Percentiles rank a stretch among this genome's conserved stretches.
Conservation (phyloP, 1,140 invertebrate genomes). For the Diprion similis region DNA sequence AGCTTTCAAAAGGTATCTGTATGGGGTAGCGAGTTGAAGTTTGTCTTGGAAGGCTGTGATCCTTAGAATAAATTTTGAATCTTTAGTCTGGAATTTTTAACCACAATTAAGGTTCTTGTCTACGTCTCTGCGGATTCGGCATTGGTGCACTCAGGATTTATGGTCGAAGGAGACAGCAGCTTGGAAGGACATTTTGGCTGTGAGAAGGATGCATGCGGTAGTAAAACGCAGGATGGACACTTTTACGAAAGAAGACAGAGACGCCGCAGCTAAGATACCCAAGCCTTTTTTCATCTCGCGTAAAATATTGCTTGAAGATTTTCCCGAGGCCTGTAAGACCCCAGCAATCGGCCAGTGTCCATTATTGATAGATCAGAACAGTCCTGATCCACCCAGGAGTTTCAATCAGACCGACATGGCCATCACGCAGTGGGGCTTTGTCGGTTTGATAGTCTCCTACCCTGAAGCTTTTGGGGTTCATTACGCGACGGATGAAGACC, state of each 20-base stretch:
- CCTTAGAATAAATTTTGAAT: constrained; percentile 16
- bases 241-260: constrained; percentile 30
- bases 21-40: background rate
- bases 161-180: constrained; percentile 54
- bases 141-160: constrained; percentile 63
- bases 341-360: constrained; percentile 38
- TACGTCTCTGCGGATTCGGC: constrained; percentile 54
- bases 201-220: constrained; percentile 56
- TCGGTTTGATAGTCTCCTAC: constrained; percentile 73
- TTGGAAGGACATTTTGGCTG: constrained; percentile 55
- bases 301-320: constrained; percentile 29
- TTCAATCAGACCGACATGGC: constrained; percentile 78
- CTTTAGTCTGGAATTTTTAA: background rate
- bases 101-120: constrained; percentile 61
- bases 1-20: constrained; percentile 74
- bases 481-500: constrained; percentile 61
- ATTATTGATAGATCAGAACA: constrained; percentile 60
- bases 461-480: constrained; percentile 70
- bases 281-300: constrained; percentile 59
- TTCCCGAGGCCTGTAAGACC: constrained; percentile 30
- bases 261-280: constrained; percentile 37
- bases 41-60: background rate
- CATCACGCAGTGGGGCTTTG: constrained; percentile 81
- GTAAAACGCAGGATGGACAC: constrained; percentile 47
- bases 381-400: constrained; percentile 59